phyloP scores from a whole-genome alignment of 2,888 invertebrate species.

The Ennomos quercinarius region DNA sequence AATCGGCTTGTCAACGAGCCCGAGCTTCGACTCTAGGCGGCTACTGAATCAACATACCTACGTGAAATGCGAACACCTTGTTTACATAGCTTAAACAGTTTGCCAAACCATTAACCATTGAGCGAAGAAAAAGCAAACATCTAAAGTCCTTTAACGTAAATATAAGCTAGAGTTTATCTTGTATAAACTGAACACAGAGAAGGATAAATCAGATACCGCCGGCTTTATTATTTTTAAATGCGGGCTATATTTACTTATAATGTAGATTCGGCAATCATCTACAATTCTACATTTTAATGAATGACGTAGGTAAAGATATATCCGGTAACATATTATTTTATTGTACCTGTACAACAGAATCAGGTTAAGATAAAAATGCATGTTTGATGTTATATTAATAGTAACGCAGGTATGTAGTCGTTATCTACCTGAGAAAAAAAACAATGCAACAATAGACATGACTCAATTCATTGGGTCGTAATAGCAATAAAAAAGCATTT shows the following conservation, averaged over 20 bases:
- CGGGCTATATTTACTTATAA: neutral
- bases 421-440: slow-evolving; percentile 18
- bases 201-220: slow-evolving; percentile 22
- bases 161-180: slow-evolving; percentile 24
- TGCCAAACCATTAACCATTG: slow-evolving; percentile 65
- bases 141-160: slow-evolving; percentile 28
- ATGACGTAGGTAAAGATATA: too few species aligned
- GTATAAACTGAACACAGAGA: slow-evolving; percentile 27
- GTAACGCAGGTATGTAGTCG: slow-evolving; percentile 11
- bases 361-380: too few species aligned
- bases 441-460: slow-evolving; percentile 17
- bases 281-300: too few species aligned
- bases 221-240: slow-evolving; percentile 10
- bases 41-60: slow-evolving; percentile 64
- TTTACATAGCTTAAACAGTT: slow-evolving; percentile 66
- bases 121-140: slow-evolving; percentile 48
- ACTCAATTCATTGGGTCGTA: slow-evolving; percentile 15
- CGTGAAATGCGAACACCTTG: slow-evolving; percentile 63
- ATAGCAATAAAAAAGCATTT: slow-evolving; percentile 7
- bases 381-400: too few species aligned
- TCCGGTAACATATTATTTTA: too few species aligned
- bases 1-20: slow-evolving; percentile 71
- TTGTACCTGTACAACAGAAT: too few species aligned
- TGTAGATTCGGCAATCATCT: too few species aligned
- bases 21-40: slow-evolving; percentile 50